Evolutionary conservation across 1,140 invertebrate genomes (phyloP).

Genomic region (Cryptotermes secundus): DNA sequence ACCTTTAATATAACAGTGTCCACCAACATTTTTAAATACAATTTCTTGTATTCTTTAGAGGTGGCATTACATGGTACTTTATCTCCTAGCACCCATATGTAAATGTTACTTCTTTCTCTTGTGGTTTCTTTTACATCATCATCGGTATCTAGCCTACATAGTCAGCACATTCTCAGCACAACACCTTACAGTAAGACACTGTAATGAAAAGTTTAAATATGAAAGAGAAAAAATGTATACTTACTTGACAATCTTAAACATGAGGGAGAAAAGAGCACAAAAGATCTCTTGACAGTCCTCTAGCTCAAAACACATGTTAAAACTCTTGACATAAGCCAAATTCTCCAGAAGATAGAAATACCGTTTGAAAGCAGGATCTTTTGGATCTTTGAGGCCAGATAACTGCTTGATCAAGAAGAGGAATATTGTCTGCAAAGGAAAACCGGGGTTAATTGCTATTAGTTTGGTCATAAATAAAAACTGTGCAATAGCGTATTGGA

Average conservation of each 20-base stretch:
- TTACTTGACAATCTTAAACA: constrained; percentile 96
- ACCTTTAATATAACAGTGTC: no score
- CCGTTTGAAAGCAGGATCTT: constrained; percentile 95
- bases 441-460: constrained; percentile 27
- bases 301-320: constrained; percentile 98
- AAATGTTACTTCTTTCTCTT: no score
- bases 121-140: no score
- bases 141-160: no score
- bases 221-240: constrained; percentile 50
- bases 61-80: no score
- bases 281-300: constrained; percentile 98
- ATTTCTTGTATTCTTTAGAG: no score
- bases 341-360: constrained; percentile 97
- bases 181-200: no score
- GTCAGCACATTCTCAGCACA: no score
- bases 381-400: constrained; percentile 90
- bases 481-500: not conserved
- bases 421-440: constrained; percentile 80
- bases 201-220: no score
- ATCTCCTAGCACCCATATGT: no score
- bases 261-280: constrained; percentile 88
- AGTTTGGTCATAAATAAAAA: not conserved
- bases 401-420: constrained; percentile 95
- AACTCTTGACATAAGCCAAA: constrained; percentile 96
- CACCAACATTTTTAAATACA: no score